A percentile compares a stretch with the other conserved stretches of the same genome.
These are phyloP conservation scores for Penaeus monodon DNA, from an alignment of 2,888 invertebrate genomes.

Conservation along the genomic window DNA sequence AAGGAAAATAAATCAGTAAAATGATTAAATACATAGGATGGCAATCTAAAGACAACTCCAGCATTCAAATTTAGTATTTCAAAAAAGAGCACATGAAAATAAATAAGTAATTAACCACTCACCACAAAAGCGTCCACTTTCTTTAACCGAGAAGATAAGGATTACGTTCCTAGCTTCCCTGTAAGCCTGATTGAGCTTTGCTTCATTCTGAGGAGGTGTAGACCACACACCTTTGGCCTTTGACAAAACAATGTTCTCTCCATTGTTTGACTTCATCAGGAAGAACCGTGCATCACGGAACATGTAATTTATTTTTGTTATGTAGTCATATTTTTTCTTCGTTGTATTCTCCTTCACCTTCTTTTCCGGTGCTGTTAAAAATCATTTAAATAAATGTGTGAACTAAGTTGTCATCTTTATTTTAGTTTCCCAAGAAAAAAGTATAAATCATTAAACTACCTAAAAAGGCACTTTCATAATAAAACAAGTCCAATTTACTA, in stretches of 20 bases:
- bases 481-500: no score
- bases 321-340: conserved; percentile 66
- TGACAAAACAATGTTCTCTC: conserved; percentile 93
- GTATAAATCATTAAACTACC: no score
- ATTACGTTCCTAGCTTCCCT: conserved; percentile 93
- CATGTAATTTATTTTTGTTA: conserved; percentile 85
- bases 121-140: conserved; percentile 87
- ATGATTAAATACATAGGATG: no score
- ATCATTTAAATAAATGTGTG: not conserved
- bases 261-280: conserved; percentile 97
- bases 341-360: conserved; percentile 30
- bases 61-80: no score
- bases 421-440: no score
- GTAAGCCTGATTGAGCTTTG: conserved; percentile 93
- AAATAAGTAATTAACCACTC: conserved; percentile 15
- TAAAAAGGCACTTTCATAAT: no score
- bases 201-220: conserved; percentile 96
- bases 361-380: conserved; percentile 4
- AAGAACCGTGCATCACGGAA: conserved; percentile 95
- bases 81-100: not conserved
- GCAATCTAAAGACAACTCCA: no score
- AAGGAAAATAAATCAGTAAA: no score
- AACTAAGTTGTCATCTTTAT: no score
- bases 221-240: conserved; percentile 98
- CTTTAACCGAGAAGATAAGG: conserved; percentile 96